Base-by-base conservation (phyloP, 2,113 vertebrate species). In the Leptobrachium leishanense region DNA sequence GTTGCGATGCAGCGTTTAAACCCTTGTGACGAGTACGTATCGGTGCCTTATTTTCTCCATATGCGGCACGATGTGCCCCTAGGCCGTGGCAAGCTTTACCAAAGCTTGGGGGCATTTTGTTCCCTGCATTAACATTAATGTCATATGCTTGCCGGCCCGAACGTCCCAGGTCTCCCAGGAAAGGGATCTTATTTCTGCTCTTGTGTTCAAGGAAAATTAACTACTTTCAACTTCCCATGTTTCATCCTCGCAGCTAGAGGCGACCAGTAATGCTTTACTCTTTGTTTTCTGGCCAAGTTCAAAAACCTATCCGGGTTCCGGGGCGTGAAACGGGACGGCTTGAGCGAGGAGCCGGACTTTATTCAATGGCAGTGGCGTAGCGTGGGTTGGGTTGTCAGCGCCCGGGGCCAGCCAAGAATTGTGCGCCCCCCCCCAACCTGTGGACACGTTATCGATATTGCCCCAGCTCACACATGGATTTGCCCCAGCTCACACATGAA, bases 121-220 rank as follows among this genome's bases (percentile, higher is more conserved):
- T 46, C 44, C 50, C 73, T 39, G 15, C 20, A 64, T 44, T 69
- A 44, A n/a, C 68, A 69, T 69, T 75, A 75, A 75, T 75, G 65
- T 75, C 40, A 64, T 65, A 75, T 75, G 31, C 15, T 6, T 59
- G 44, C 42, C 44, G 73, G 31, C 63, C 73, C n/a, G 64, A 31
- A 57, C 12, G 40, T n/a, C 20, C 43, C 43, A 40, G 3, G 46
- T 50, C 59, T 64, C 73, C 54, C 20, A 39, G 57, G 57, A 75
- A 75, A 75, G 59, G 62, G 8, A 65, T 65, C 6, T 43, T 53
- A 62, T 59, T 75, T 65, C 44, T 75, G n/a, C 8, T 64, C 72
- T 31, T 15, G 43, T 75, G 42, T 65, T 65, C 43, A 65, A 75
- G 62, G 31, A 65, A 65, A 75, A 6, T 4, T 31, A 31, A 31